Percentiles rank a stretch among this genome's conserved stretches.
Evolutionary conservation across 2,888 invertebrate genomes (phyloP).

Genomic region (Fissipunctia ypsillon): DNA sequence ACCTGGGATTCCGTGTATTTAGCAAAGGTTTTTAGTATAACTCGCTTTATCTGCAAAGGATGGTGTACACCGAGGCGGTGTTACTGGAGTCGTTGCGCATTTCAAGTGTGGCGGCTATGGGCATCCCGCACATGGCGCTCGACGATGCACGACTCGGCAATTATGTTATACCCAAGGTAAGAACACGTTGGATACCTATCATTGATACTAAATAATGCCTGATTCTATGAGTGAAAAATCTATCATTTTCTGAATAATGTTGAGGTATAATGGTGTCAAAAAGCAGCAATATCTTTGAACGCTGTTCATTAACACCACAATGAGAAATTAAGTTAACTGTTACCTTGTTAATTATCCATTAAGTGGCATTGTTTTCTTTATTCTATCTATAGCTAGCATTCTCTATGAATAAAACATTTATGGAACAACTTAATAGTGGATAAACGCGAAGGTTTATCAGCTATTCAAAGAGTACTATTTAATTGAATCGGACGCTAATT

Average conservation of each 20-base stretch:
- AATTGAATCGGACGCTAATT: background rate
- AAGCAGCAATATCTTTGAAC: background rate
- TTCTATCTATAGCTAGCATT: background rate
- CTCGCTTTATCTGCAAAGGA: slow-evolving; percentile 74
- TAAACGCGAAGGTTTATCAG: background rate
- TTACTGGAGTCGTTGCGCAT: slow-evolving; percentile 94
- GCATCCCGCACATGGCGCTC: slow-evolving; percentile 94
- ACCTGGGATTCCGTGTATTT: background rate
- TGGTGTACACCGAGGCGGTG: slow-evolving; percentile 95
- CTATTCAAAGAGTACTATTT: background rate
- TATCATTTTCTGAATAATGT: background rate
- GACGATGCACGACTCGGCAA: slow-evolving; percentile 93
- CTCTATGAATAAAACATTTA: background rate
- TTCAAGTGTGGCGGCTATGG: slow-evolving; percentile 94
- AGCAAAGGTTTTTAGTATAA: background rate
- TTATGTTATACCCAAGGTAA: slow-evolving; percentile 94
- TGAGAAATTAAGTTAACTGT: background rate
- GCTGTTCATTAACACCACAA: background rate
- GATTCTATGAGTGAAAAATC: background rate
- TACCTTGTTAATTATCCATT: slow-evolving; percentile 4
- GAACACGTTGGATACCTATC: background rate
- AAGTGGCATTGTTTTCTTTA: background rate
- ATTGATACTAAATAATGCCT: background rate
- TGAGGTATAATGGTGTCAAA: too few relatives aligned
- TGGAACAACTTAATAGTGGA: background rate